These are phyloP conservation scores for Sisyra terminalis DNA, from an alignment of 2,888 invertebrate species.

Conservation along the genomic window DNA sequence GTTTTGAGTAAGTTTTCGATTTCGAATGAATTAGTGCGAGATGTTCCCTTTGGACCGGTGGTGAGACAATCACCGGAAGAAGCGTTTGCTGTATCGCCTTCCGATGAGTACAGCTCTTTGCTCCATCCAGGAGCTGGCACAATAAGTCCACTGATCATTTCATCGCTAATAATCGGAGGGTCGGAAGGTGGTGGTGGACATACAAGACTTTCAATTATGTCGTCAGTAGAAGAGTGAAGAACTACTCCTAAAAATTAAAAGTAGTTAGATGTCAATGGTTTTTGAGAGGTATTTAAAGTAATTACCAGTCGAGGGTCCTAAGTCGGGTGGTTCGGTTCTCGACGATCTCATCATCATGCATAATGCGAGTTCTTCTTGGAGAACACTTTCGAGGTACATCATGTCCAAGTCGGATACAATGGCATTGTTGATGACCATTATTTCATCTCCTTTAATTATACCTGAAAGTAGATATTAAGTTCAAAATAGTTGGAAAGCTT, in stretches of 20 bases:
- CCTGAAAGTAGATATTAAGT: constrained; percentile 38
- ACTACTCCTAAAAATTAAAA: constrained; percentile 38
- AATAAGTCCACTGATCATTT: constrained; percentile 91
- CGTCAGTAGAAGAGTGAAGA: constrained; percentile 67
- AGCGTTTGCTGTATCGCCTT: background rate
- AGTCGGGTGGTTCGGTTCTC: constrained; percentile 63
- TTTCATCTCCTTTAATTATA: constrained; percentile 94
- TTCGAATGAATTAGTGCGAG: constrained; percentile 83
- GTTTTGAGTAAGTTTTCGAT: constrained; percentile 86
- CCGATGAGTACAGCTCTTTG: constrained; percentile 32
- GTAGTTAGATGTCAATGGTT: background rate
- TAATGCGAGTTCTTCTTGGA: constrained; percentile 85
- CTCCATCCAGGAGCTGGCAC: constrained; percentile 94
- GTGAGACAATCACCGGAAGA: constrained; percentile 24
- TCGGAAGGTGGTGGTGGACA: constrained; percentile 93
- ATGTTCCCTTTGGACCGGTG: constrained; percentile 35
- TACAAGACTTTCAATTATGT: constrained; percentile 87
- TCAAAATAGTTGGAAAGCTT: background rate
- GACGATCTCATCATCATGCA: constrained; percentile 95
- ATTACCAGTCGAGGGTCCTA: constrained; percentile 22
- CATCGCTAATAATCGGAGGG: constrained; percentile 84
- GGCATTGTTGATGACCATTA: constrained; percentile 96
- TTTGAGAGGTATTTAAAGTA: background rate
- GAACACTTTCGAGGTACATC: constrained; percentile 95
- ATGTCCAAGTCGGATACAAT: constrained; percentile 97